Base-by-base conservation (phyloP, 2,113 vertebrate genomes). In the Lagopus muta region DNA sequence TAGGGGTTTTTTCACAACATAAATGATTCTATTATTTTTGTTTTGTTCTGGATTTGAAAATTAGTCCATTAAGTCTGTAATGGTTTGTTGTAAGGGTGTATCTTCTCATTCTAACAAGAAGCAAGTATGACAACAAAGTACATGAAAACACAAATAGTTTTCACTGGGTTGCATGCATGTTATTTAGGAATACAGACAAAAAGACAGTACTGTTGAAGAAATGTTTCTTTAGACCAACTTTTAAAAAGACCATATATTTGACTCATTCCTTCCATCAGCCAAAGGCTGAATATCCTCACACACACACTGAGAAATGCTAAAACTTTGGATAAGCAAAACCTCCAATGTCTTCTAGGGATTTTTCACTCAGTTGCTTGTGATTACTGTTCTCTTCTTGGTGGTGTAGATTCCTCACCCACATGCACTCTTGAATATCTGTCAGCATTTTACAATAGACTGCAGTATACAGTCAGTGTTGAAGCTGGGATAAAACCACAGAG, bases 381-480 rank as follows among this genome's bases (percentile, higher is more conserved):
- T 47, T 55, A 27, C 0, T 4, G 1, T 64, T 91, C 79, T 70
- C 47, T 79, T 8, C 54, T 54, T 60, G 62, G 4, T 14, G 28
- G 17, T 6, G 25, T 70, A 50, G 8, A 7, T 62, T 6, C 20
- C 54, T 43, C 28, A 43, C 15, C 21, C n/a, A 57, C 6, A 4
- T 28, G 16, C 13, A 11, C 14, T 58, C 38, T 64, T 67, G 6
- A 10, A 67, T 61, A 65, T 34, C 27, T 73, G 20, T 1, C 7
- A 2, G 1, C 69, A 14, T 55, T 93, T 72, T 57, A 17, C 58
- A 30, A 14, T 8, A 50, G 24, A 28, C 4, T 6, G 2, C n/a
- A 24, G 27, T 1, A 45, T 22, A 6, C 3, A 28, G 47, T 24
- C 65, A 50, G 5, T 0, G 2, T 3, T 40, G 16, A 21, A 25